phyloP scores from a whole-genome alignment of 2,888 invertebrate genomes.

The Celastrina argiolus region DNA sequence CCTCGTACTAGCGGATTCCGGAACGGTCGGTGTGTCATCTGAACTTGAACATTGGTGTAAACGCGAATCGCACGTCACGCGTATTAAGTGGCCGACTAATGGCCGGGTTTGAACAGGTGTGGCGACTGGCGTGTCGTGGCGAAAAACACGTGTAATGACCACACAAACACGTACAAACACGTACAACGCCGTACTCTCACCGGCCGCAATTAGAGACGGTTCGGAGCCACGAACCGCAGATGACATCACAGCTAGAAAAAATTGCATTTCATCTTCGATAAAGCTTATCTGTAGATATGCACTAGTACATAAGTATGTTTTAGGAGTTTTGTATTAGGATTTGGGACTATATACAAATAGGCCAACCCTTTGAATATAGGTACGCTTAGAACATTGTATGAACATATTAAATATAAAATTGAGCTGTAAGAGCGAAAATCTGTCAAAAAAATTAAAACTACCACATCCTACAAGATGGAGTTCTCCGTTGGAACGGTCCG shows the following conservation, averaged over 20 bases:
- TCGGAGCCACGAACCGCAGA: slow-evolving; percentile 35
- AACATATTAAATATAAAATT: too few species aligned
- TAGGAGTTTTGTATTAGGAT: too few species aligned
- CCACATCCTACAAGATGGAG: slow-evolving; percentile 28
- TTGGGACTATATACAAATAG: too few species aligned
- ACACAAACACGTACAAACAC: slow-evolving; percentile 56
- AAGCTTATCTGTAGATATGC: neutral
- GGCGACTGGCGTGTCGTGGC: slow-evolving; percentile 57
- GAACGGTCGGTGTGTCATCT: neutral
- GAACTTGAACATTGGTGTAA: slow-evolving; percentile 6
- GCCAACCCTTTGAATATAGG: too few species aligned
- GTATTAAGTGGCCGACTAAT: slow-evolving; percentile 41
- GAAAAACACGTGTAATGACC: slow-evolving; percentile 57
- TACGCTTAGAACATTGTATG: too few species aligned
- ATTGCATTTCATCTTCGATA: neutral
- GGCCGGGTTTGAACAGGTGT: slow-evolving; percentile 50
- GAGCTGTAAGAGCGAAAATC: neutral
- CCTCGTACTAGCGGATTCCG: neutral
- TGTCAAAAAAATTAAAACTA: slow-evolving; percentile 15
- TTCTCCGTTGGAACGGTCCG: slow-evolving; percentile 49
- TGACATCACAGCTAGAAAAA: neutral
- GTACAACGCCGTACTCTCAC: slow-evolving; percentile 48
- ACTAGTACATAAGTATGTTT: neutral
- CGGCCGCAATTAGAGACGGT: slow-evolving; percentile 51
- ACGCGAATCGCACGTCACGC: slow-evolving; percentile 27